Percentiles rank a stretch among this genome's conserved stretches.
These are phyloP conservation scores for Galbula dea DNA, from an alignment of 2,113 vertebrate species.

Conservation along the genomic window DNA sequence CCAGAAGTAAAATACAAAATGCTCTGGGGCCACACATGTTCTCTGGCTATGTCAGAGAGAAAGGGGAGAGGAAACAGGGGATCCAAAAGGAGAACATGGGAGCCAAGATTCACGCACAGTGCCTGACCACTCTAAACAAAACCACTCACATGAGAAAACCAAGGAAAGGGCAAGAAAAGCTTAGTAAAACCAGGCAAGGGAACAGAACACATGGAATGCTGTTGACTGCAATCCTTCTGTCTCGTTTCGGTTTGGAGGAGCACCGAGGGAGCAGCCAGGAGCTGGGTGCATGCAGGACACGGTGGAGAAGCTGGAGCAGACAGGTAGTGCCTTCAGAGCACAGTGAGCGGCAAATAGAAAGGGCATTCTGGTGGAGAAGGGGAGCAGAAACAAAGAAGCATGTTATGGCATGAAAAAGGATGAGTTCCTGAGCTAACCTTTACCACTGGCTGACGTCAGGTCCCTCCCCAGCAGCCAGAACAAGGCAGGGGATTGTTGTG, in stretches of 20 bases:
- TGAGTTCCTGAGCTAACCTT: neutral
- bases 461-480: neutral
- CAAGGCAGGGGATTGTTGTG: neutral
- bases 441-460: neutral
- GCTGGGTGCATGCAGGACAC: rapidly evolving
- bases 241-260: no score
- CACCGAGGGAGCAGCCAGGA: neutral
- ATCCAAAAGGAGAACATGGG: no score
- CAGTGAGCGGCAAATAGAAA: neutral
- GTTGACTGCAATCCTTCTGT: neutral
- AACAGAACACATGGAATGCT: neutral
- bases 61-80: neutral
- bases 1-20: neutral
- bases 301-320: rapidly evolving
- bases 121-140: neutral
- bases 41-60: neutral
- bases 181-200: neutral
- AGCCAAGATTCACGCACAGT: no score
- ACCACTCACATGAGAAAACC: neutral
- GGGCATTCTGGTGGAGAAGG: rapidly evolving
- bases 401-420: neutral
- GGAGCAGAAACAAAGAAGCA: rapidly evolving
- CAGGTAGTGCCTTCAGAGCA: neutral
- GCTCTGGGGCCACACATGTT: rapidly evolving
- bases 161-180: neutral